Percentiles rank a stretch among this genome's conserved stretches.
Conservation (phyloP, 2,888 invertebrate species). For the Tipula lateralis region DNA sequence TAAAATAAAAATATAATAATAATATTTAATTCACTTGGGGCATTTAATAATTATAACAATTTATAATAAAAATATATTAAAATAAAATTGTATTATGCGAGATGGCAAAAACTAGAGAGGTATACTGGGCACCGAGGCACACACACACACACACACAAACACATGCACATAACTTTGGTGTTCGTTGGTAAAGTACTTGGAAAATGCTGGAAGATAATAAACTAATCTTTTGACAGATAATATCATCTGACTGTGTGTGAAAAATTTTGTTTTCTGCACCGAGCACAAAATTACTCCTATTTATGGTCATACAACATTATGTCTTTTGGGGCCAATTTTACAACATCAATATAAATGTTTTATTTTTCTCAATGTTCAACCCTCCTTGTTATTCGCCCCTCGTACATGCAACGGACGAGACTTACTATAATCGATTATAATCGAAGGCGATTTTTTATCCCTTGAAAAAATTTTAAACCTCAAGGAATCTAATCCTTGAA, state of each 20-base stretch:
- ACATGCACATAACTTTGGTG: background rate
- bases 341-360: background rate
- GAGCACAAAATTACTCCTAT: background rate
- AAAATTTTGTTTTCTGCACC: background rate
- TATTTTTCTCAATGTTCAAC: no score
- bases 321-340: background rate
- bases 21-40: background rate
- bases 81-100: background rate
- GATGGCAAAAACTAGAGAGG: background rate
- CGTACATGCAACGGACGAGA: no score
- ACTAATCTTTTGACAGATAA: conserved; percentile 15
- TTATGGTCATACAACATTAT: background rate
- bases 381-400: no score
- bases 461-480: no score
- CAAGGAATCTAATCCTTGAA: no score
- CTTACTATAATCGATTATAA: no score
- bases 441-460: no score
- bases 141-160: background rate
- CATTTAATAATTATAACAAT: conserved; percentile 13
- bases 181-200: background rate
- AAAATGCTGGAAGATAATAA: conserved; percentile 5
- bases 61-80: conserved; percentile 8
- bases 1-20: conserved; percentile 7
- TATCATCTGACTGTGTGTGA: background rate
- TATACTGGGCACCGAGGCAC: background rate